A percentile compares a stretch with the other conserved stretches of the same genome.
These are phyloP conservation scores for Mergus octosetaceus DNA, from an alignment of 2,797 vertebrate genomes.

Conservation along the genomic window DNA sequence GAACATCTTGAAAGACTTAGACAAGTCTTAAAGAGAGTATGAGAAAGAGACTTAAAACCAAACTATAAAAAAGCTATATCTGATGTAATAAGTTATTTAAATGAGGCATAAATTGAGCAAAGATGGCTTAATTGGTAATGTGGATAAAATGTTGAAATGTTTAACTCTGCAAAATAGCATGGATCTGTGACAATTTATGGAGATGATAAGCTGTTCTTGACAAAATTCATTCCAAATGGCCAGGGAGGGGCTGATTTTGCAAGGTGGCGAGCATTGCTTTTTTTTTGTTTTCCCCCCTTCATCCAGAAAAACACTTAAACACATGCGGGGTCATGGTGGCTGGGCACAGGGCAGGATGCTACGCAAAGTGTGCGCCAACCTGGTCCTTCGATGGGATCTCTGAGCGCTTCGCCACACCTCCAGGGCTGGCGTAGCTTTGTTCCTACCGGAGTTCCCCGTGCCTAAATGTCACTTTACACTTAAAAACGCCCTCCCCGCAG, in stretches of 20 bases:
- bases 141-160: slow-evolving; percentile 44
- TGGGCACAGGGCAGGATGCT: neutral
- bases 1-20: slow-evolving; percentile 72
- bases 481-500: neutral
- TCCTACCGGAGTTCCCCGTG: too few species aligned
- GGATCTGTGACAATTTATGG: slow-evolving; percentile 33
- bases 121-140: slow-evolving; percentile 56
- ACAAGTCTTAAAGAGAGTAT: slow-evolving; percentile 51
- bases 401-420: neutral
- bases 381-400: neutral
- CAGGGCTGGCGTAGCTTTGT: neutral
- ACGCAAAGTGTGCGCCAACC: neutral
- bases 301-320: slow-evolving; percentile 32
- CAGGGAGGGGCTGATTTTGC: slow-evolving; percentile 20
- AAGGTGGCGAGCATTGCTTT: slow-evolving; percentile 25
- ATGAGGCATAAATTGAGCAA: slow-evolving; percentile 65
- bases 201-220: slow-evolving; percentile 47
- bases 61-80: slow-evolving; percentile 54
- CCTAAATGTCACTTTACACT: neutral
- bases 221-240: slow-evolving; percentile 54
- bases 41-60: slow-evolving; percentile 60
- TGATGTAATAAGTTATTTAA: slow-evolving; percentile 71
- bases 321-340: neutral
- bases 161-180: slow-evolving; percentile 8
- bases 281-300: neutral